phyloP scores from a whole-genome alignment of 2,797 vertebrate species.

The Staurois parvus region DNA sequence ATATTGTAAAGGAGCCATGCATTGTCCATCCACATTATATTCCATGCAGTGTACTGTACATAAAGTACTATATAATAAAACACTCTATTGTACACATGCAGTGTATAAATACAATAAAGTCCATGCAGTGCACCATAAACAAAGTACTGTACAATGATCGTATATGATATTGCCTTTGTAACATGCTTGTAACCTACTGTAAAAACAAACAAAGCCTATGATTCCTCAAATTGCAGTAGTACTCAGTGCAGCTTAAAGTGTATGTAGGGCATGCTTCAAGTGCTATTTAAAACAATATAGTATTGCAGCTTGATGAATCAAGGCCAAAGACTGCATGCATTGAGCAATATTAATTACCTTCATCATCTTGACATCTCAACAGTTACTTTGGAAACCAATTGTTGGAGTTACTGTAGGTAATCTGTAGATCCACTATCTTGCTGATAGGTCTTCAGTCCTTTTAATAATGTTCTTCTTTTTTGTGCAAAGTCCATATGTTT shows the following conservation, averaged over 20 bases:
- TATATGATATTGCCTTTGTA: neutral
- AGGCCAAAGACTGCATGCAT: conserved; percentile 25
- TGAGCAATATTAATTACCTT: conserved; percentile 33
- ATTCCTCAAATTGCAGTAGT: no score
- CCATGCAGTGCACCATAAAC: conserved; percentile 1
- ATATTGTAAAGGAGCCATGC: neutral
- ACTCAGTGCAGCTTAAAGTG: no score
- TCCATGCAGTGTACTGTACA: neutral
- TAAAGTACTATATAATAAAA: neutral
- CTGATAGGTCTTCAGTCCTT: neutral
- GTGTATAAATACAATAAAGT: neutral
- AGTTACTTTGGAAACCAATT: neutral
- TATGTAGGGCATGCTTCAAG: no score
- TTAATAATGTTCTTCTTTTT: neutral
- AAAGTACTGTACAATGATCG: neutral
- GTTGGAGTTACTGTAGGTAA: conserved; percentile 1
- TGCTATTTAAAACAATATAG: no score
- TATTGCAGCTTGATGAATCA: no score
- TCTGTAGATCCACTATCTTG: neutral
- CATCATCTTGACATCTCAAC: conserved; percentile 1
- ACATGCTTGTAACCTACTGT: neutral
- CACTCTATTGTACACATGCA: neutral
- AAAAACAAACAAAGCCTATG: neutral
- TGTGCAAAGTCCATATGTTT: neutral
- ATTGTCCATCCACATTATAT: neutral